Evolutionary conservation across 2,113 vertebrate genomes (phyloP), one percentile per base, ranked within the genome.

Genomic region (Seriola aureovittata): DNA sequence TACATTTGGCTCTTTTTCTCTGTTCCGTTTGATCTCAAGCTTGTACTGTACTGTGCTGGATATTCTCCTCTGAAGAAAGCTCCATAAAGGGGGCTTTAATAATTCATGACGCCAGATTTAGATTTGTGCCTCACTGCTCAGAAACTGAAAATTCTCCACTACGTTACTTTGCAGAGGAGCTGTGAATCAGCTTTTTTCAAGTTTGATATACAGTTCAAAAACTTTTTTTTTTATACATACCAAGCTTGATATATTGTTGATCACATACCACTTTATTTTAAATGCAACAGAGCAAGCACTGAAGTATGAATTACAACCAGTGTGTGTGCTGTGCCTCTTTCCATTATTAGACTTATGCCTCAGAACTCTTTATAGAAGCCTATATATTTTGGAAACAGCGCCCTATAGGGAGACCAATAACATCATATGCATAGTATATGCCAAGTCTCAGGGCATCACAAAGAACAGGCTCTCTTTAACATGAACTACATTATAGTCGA

Each of bases 21-120:
- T 55, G 76, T 80, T 86, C 82, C 72, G 75, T 94, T 90, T 95
- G 91, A 96, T 95, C 88, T 93, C 67, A 67, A 86, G 89, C 90
- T 88, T 88, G 81, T 88, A 86, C 85, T 89, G 77, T 89, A 88
- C 77, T 84, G 86, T 81, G 79, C 86, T 93, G 90, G 89, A 93
- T 94, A 90, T 91, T 93, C 87, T 92, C 86, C 82, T 84, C 84
- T 89, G 85, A 91, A 90, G 88, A 94, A 92, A 89, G 82, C 92
- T 92, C 89, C 78, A 93, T 94, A 94, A 95, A 94, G 85, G 78
- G 74, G 65, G 63, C 86, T 94, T 96, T 90, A 95, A 95, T 95
- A 94, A 96, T 96, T 95, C 94, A 95, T 95, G 88, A 92, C 25
- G 52, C 91, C 91, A 91, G 85, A 94, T 95, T 94, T 93, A 92